Evolutionary conservation across 2,888 invertebrate species (phyloP), one percentile per base, ranked within the genome.

Genomic region (Thecocarcelia acutangulata): DNA sequence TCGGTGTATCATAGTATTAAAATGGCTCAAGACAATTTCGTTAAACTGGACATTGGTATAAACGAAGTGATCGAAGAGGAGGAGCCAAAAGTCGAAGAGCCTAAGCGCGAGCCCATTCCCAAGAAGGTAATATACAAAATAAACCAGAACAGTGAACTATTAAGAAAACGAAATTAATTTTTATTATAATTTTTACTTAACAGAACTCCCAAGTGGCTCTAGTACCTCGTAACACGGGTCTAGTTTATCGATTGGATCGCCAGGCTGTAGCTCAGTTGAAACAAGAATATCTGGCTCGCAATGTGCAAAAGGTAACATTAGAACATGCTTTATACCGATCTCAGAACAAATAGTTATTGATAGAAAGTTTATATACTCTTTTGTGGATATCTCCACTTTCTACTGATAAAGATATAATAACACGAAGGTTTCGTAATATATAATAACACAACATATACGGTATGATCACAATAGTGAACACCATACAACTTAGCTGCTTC

Each of bases 1-100:
- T 91, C 91, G 83, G 91, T 91, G 59, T 91, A 91, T 85, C 88
- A 87, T 86, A 90, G 89, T 87, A 90, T 91, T 88, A 89, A 89
- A 85, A 86, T 86, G 83, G 87, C 86, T 81, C 88, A 89, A 86
- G 87, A 86, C 86, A 88, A 89, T 85, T 88, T 89, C 84, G 86
- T 88, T 81, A 86, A 88, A 85, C 86, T 90, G 86, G 90, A 90
- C 87, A 87, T 89, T 87, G 87, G 85, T 5, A 85, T 84, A 61
- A 84, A 84, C 33, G 83, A 87, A 68, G 80, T 80, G 70, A 64
- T 77, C 69, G 70, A 82, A 70, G 82, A 54, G 63, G 68, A n/a
- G 77, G 52, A 54, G n/a, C 52, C n/a, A n/a, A n/a, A n/a, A n/a
- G 24, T 19, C 59, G 61, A n/a, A 78, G 54, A 58, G n/a, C 52